phyloP scores from a whole-genome alignment of 1,140 invertebrate genomes.

The Formica exsecta region DNA sequence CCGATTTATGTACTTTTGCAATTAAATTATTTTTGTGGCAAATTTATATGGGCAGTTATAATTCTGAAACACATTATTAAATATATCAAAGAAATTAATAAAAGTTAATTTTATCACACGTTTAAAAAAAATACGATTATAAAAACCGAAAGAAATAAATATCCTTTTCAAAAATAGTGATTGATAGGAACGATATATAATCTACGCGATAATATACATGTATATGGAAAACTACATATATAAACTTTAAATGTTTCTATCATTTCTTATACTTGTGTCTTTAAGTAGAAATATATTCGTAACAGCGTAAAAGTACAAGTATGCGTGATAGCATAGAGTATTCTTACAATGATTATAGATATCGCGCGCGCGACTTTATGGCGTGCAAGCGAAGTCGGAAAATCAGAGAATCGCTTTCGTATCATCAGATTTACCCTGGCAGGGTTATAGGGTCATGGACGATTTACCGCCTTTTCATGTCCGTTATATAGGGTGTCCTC shows the following conservation, averaged over 20 bases:
- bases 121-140: background rate
- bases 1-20: background rate
- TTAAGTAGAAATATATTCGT: background rate
- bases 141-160: background rate
- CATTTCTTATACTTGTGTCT: background rate
- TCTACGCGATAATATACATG: too few species aligned
- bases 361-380: constrained; percentile 31
- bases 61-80: constrained; percentile 13
- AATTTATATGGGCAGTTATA: background rate
- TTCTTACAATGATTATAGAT: constrained; percentile 32
- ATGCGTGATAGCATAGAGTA: background rate
- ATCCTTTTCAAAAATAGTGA: background rate
- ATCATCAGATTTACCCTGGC: constrained; percentile 37
- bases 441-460: constrained; percentile 37
- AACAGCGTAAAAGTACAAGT: background rate
- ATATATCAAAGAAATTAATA: too few species aligned
- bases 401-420: constrained; percentile 46
- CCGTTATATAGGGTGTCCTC: constrained; percentile 49
- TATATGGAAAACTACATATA: background rate
- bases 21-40: background rate
- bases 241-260: background rate
- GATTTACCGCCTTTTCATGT: constrained; percentile 43
- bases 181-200: too few species aligned
- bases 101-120: too few species aligned
- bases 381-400: background rate